Conservation (phyloP, 2,888 invertebrate genomes). For the Erebia aethiops region DNA sequence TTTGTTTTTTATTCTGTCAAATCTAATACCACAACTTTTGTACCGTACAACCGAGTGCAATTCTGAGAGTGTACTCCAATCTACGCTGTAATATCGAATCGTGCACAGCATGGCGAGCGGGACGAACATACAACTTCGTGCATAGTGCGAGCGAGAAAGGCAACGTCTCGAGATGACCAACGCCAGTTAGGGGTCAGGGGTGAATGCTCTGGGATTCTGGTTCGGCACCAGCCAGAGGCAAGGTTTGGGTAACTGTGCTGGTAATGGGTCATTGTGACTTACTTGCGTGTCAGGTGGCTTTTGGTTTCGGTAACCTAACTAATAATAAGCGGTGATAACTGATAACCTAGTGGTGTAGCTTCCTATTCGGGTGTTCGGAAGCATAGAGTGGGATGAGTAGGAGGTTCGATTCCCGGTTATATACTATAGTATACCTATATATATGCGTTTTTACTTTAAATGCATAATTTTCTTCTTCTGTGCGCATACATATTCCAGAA, state of each 20-base stretch:
- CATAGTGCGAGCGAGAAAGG: conserved; percentile 51
- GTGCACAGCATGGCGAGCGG: conserved; percentile 63
- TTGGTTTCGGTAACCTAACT: neutral
- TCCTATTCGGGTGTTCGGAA: no score
- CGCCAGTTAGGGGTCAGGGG: conserved; percentile 78
- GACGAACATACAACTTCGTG: conserved; percentile 45
- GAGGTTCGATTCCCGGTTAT: no score
- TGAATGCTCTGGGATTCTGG: conserved; percentile 75
- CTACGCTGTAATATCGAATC: conserved; percentile 68
- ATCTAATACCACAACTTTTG: conserved; percentile 47
- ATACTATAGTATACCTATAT: no score
- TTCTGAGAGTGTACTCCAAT: conserved; percentile 80
- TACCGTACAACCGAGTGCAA: conserved; percentile 65
- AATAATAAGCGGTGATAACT: neutral
- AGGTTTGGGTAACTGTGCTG: conserved; percentile 39
- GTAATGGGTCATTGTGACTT: conserved; percentile 35
- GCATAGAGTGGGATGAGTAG: no score
- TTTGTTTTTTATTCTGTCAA: neutral
- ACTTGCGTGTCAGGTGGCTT: conserved; percentile 23
- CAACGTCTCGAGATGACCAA: conserved; percentile 76
- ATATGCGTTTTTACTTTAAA: no score
- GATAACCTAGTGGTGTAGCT: no score
- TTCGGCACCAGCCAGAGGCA: conserved; percentile 44
- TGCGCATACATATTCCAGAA: no score
- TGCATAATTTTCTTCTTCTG: no score